phyloP scores from a whole-genome alignment of 1,140 invertebrate genomes.

The Bradynema listronoti region DNA sequence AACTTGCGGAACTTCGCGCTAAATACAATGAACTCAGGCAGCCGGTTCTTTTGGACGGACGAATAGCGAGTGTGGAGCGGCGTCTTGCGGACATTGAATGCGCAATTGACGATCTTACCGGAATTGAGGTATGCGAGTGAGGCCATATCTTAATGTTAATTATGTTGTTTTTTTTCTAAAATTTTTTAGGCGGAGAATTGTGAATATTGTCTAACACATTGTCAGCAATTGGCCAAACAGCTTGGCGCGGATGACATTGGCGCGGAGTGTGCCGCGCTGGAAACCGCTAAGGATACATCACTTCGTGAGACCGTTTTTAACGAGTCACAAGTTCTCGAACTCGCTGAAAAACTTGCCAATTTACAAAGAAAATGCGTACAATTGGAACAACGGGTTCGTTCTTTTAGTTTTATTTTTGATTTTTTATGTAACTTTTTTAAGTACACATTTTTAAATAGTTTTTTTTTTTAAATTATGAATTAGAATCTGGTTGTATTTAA shows the following conservation, averaged over 20 bases:
- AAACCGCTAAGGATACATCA: conserved; percentile 39
- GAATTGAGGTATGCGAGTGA: conserved; percentile 19
- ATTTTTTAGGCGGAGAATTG: conserved; percentile 42
- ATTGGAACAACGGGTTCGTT: conserved; percentile 23
- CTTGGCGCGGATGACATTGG: conserved; percentile 16
- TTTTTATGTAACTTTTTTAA: no score
- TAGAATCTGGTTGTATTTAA: conserved; percentile 15
- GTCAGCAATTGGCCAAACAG: conserved; percentile 30
- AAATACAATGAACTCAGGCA: conserved; percentile 53
- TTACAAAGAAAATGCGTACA: conserved; percentile 20
- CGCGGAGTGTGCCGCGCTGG: conserved; percentile 34
- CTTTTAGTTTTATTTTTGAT: no score
- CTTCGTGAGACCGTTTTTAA: conserved; percentile 41
- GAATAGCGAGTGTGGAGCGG: conserved; percentile 34
- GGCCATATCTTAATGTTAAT: not conserved
- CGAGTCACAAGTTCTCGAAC: conserved; percentile 36
- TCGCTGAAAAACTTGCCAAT: conserved; percentile 16
- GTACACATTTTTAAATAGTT: conserved; percentile 1
- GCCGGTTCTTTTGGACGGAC: conserved; percentile 45
- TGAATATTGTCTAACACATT: conserved; percentile 41
- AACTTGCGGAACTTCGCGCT: conserved; percentile 40
- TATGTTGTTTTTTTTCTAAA: not conserved
- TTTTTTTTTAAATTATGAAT: conserved; percentile 14
- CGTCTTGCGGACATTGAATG: conserved; percentile 40
- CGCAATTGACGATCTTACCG: conserved; percentile 45